Evolutionary conservation across 1,140 invertebrate species (phyloP), one percentile per base, ranked within the genome.

Genomic region (Asobara japonica): DNA sequence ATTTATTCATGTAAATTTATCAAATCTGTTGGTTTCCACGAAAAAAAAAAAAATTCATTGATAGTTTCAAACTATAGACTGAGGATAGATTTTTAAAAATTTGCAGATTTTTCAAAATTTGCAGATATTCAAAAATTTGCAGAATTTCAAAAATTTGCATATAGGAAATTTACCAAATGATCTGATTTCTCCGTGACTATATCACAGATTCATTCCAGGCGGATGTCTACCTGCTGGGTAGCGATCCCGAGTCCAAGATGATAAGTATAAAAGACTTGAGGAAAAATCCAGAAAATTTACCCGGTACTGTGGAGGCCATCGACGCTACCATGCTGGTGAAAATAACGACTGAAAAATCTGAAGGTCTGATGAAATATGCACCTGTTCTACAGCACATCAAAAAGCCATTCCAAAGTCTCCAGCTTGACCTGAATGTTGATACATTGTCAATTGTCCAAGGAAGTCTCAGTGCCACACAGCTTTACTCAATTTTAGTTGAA

Each of bases 401-500:
- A 86, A 79, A 89, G 77, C 76, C 79, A 69, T 87, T 83, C 72
- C 82, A 83, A 76, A 81, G 79, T 72, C 78, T 84, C 3, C 89
- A 89, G 76, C 90, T 93, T 76, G 88, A 90, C 8, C 78, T 94
- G 22, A 87, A 90, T 77, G 85, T 94, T 48, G 94, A 95, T 83
- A 89, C 91, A 4, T 82, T 95, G 74, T 91, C 93, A 1, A 89
- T 94, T 75, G 90, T 94, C 0, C 90, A 91, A 73, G 85, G 83
- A 41, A 91, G 89, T 74, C 90, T 91, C 8, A 91, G 89, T 78
- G 79, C 91, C 18, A 83, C 87, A 71, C 89, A 91, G 18, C 78
- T 94, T 0, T 94, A 94, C 80, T 91, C 91, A 76, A 90, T 94
- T 72, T 84, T 94, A 6, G 91, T 94, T 5, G 92, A 94, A 82